Conservation (phyloP, 2,797 vertebrate species). For the Spinibarbus caldwelli region DNA sequence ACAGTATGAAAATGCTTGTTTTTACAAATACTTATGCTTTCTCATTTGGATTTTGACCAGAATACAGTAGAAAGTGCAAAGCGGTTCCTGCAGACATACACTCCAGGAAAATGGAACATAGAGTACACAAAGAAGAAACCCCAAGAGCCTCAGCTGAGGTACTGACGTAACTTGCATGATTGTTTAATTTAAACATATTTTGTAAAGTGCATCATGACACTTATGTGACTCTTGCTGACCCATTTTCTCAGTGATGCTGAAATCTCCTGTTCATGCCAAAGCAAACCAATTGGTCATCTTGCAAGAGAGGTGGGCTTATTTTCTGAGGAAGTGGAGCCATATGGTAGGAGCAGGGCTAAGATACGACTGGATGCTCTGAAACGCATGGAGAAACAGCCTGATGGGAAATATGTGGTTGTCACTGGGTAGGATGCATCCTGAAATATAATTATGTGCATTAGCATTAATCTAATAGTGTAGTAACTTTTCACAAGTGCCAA, state of each 20-base stretch:
- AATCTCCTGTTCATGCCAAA: slow-evolving; percentile 77
- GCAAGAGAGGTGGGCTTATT: slow-evolving; percentile 81
- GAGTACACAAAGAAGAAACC: slow-evolving; percentile 74
- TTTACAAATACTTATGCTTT: background rate
- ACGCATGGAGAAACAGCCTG: slow-evolving; percentile 78
- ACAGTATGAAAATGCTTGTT: background rate
- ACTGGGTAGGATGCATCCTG: slow-evolving; percentile 77
- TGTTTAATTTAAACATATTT: background rate
- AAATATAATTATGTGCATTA: slow-evolving; percentile 8
- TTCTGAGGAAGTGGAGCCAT: slow-evolving; percentile 81
- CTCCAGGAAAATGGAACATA: slow-evolving; percentile 80
- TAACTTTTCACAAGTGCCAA: background rate
- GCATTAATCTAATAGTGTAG: background rate
- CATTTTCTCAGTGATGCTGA: slow-evolving; percentile 75
- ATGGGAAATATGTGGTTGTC: slow-evolving; percentile 86
- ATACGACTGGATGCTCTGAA: slow-evolving; percentile 77
- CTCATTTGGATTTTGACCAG: slow-evolving; percentile 67
- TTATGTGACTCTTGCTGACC: background rate
- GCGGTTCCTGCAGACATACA: slow-evolving; percentile 80
- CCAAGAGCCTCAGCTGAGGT: slow-evolving; percentile 83
- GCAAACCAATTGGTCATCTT: slow-evolving; percentile 77
- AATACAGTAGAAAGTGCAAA: slow-evolving; percentile 92
- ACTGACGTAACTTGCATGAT: background rate
- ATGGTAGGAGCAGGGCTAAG: slow-evolving; percentile 82
- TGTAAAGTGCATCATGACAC: background rate